Base-by-base conservation (phyloP, 2,797 vertebrate species). In the Pangasius macronema region DNA sequence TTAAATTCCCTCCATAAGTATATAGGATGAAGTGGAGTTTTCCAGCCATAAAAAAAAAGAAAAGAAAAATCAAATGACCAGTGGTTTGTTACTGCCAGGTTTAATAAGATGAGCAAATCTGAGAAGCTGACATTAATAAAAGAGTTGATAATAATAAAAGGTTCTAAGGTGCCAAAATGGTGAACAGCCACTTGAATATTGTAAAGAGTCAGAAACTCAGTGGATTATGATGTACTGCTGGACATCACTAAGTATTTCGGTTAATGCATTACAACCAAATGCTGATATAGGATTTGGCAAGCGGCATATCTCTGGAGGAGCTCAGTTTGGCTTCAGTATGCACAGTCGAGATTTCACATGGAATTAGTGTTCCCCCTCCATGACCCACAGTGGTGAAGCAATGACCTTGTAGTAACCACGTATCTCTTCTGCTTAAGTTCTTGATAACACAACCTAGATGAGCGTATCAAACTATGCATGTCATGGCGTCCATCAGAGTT, bases 361-460 rank as follows among this genome's bases (percentile, higher is more conserved):
- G 72, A 63, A 51, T 82, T 36, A 77, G 33, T 33, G 33, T 82
- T 67, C 39, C 22, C 3, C 13, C 27, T 51, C 30, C 20, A 42
- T 86, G 72, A 67, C 80, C 39, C 81, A 68, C 57, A 73, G n/a
- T 11, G 22, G 55, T 55, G 84, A 85, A 51, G 70, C 33, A n/a
- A 82, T 61, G 61, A 63, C 84, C 53, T 14, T 75, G 79, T 49
- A 67, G 49, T 30, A 77, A 57, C 75, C 22, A 65, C 53, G 22
- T 81, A 87, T 89, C 70, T 81, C 33, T 51, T 53, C 42, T 53
- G 24, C 79, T 85, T 39, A 87, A 84, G 87, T 72, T 76, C 80
- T 80, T 76, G 57, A 88, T 84, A 87, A 79, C 53, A 13, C 70
- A 68, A 24, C 5, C 24, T 9, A 20, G 33, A 36, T 72, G 76